A percentile compares a stretch with the other conserved stretches of the same genome.
Evolutionary conservation across 2,888 invertebrate genomes (phyloP).

Genomic region (Andrena hattorfiana): DNA sequence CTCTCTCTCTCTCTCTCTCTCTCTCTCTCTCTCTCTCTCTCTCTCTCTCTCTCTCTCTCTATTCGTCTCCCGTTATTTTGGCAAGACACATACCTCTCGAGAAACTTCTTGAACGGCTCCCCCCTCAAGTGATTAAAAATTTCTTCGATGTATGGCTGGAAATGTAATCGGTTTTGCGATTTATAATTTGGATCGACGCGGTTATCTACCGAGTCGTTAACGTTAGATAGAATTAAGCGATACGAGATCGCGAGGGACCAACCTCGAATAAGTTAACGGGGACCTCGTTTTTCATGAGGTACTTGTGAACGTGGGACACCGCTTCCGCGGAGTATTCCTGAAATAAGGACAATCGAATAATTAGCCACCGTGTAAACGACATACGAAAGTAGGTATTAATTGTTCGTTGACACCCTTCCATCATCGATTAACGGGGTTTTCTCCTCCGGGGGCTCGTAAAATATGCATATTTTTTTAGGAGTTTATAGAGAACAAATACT

Average conservation of each 20-base stretch:
- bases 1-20: too few species aligned
- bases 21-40: too few species aligned
- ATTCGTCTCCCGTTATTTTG: not conserved
- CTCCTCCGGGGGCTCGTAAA: too few species aligned
- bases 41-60: too few species aligned
- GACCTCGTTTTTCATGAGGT: constrained; percentile 98
- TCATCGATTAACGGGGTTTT: too few species aligned
- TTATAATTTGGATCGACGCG: constrained; percentile 34
- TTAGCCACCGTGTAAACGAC: constrained; percentile 3
- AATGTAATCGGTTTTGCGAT: constrained; percentile 77
- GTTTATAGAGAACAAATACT: too few species aligned
- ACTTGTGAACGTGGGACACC: constrained; percentile 98
- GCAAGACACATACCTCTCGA: constrained; percentile 95
- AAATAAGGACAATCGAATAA: constrained; percentile 82
- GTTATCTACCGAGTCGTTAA: constrained; percentile 22
- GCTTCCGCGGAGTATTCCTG: constrained; percentile 99
- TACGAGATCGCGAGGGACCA: constrained; percentile 76
- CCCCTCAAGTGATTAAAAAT: constrained; percentile 99
- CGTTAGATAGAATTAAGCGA: constrained; percentile 24
- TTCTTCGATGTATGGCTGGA: constrained; percentile 99
- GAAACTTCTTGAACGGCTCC: constrained; percentile 98
- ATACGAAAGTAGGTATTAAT: too few species aligned
- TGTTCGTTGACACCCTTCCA: too few species aligned
- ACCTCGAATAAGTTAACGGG: constrained; percentile 99
- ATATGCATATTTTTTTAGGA: too few species aligned